Conservation (phyloP, 1,140 invertebrate species). For the Manduca sexta region DNA sequence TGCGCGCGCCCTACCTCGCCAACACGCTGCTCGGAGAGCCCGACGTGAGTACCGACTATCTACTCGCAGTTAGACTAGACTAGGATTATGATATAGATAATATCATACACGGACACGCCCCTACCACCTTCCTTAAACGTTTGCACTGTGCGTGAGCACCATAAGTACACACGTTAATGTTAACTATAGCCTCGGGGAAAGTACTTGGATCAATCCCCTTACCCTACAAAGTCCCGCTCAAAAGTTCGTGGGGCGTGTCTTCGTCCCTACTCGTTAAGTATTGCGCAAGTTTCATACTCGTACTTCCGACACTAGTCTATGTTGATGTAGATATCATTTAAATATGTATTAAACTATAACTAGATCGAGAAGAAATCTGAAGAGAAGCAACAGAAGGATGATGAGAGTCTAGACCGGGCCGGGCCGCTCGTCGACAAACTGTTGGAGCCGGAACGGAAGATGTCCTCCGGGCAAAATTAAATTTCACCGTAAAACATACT, state of each 20-base stretch:
- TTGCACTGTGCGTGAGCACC: no score
- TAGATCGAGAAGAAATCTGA: slow-evolving; percentile 9
- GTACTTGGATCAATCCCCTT: no score
- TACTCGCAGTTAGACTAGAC: neutral
- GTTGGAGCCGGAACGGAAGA: neutral
- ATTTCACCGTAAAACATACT: no score
- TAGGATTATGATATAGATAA: no score
- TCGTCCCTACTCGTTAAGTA: neutral
- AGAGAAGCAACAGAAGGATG: slow-evolving; percentile 14
- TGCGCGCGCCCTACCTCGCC: slow-evolving; percentile 78
- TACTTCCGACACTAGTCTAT: no score
- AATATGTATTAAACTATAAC: slow-evolving; percentile 1
- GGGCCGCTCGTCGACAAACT: neutral
- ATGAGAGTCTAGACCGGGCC: neutral
- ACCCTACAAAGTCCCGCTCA: no score
- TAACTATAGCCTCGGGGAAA: no score
- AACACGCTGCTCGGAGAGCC: slow-evolving; percentile 78
- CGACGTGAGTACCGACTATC: slow-evolving; percentile 28
- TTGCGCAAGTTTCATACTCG: neutral
- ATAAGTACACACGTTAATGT: no score
- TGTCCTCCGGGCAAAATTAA: neutral
- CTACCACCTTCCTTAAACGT: no score
- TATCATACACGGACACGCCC: no score
- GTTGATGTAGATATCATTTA: no score
- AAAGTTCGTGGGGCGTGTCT: no score